Evolutionary conservation across 2,888 invertebrate genomes (phyloP).

Genomic region (Phengaris arion): DNA sequence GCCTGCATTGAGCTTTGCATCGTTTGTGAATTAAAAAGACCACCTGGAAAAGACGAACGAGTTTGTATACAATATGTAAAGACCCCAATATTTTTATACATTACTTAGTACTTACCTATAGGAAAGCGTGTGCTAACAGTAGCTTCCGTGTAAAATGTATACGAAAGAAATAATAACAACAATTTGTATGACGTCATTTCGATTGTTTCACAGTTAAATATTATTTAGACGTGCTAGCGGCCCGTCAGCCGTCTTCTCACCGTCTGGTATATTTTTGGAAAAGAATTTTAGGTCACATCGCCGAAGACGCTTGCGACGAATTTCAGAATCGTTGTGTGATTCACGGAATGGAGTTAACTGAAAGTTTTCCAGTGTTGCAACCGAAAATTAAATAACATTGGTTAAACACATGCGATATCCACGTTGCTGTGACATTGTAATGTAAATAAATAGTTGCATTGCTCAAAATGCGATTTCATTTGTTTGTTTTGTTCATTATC

Average conservation of each 20-base stretch:
- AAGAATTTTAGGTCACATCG: slow-evolving; percentile 72
- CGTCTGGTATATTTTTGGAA: slow-evolving; percentile 76
- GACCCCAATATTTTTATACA: not conserved
- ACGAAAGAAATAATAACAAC: slow-evolving; percentile 44
- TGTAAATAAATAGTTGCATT: slow-evolving; percentile 18
- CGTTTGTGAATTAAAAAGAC: slow-evolving; percentile 67
- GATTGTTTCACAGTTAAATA: slow-evolving; percentile 42
- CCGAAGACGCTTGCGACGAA: slow-evolving; percentile 43
- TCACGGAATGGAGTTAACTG: slow-evolving; percentile 32
- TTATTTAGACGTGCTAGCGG: slow-evolving; percentile 48
- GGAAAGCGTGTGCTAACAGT: slow-evolving; percentile 51
- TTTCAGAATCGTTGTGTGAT: slow-evolving; percentile 40
- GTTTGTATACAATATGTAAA: not conserved
- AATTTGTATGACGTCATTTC: slow-evolving; percentile 45
- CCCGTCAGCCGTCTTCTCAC: slow-evolving; percentile 53
- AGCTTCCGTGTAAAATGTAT: slow-evolving; percentile 39
- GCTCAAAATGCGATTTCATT: slow-evolving; percentile 25
- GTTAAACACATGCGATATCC: not conserved
- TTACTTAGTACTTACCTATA: slow-evolving; percentile 58
- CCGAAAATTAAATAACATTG: not conserved
- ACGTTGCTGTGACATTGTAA: not conserved
- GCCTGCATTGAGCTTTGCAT: slow-evolving; percentile 49
- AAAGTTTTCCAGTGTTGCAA: slow-evolving; percentile 18
- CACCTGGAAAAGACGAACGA: slow-evolving; percentile 58
- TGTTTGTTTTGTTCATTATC: slow-evolving; percentile 39